Base-by-base conservation (phyloP, 1,140 invertebrate species). In the Penaeus indicus region DNA sequence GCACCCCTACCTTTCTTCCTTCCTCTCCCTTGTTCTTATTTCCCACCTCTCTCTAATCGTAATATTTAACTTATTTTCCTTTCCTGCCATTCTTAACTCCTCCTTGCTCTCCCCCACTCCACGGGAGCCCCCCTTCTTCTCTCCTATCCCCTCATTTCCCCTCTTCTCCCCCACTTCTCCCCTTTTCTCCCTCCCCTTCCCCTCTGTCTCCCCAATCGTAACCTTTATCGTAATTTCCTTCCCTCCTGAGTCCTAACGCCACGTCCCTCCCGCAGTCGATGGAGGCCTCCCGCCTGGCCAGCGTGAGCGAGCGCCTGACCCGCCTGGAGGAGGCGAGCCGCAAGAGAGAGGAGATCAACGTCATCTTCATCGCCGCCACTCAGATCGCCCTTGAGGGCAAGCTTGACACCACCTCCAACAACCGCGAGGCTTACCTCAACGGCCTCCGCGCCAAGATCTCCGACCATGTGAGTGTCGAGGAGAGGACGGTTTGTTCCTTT, bases 251-350 rank as follows among this genome's bases (percentile, higher is more conserved):
- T 16, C 5, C 54, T 62, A 22, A 89, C 25, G 61, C 22, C 69
- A 19, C 79, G 62, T 85, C 27, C 38, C 83, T 89, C 88, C 94
- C 93, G n/a, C 92, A 96, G 96, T 96, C 96, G 89, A 93, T 98
- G 92, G 97, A 97, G 93, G 95, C 95, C 75, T 95, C 96, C 92
- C 97, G 97, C 93, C 95, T 98, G 92, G 96, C 96, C 16, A 95
- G 95, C 85, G 94, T 98, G 84, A 95, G 96, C 13, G 95, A 96
- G 78, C 96, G 97, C 92, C 95, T 97, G 93, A 95, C 94, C 67
- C 97, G 97, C 93, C 96, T 98, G 89, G 96, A 98, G 92, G 97
- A 97, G 91, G 96, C 96, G n/a, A 95, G 96, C 67, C 96, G 96
- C 90, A 98, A 98, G 93, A 96, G 96, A 91, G 96, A 97, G 92